Evolutionary conservation across 2,113 vertebrate genomes (phyloP), one percentile per base, ranked within the genome.

Genomic region (Ia io): DNA sequence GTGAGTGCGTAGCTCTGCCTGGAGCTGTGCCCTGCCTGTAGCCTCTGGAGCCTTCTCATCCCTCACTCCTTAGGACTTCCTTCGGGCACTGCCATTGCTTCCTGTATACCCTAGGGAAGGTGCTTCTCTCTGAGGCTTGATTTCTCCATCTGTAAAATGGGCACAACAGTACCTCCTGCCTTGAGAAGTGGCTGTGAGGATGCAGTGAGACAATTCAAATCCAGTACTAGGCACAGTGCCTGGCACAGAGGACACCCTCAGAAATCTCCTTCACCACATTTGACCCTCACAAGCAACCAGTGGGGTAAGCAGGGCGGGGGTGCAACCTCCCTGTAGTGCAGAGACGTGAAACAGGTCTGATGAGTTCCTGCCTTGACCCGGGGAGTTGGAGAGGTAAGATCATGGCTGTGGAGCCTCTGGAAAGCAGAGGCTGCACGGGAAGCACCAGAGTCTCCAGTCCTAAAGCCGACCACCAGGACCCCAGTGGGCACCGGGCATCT

Each of bases 131-230:
- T 13, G 9, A n/a, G 79, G 22, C 71, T 94, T 65, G 30, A n/a
- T 86, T 88, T 95, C 2, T 30, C 49, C 25, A 12, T 51, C 85
- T 94, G 61, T 88, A 53, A 86, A 94, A 78, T n/a, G 73, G 84
- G 61, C 20, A 25, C 1, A n/a, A 49, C 6, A 22, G 82, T 7
- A 28, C 51, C 49, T 53, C 80, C 65, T 56, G 71, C 47, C 56
- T 90, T 47, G 49, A 22, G 42, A 74, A 8, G 22, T 30, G 22
- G n/a, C 37, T 67, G 53, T 40, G 37, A 47, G 49, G 47, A 20
- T 69, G 83, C 35, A 37, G 3, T 20, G 35, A 89, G 42, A 53
- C 20, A 2, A 3, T 59, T 47, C 30, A 61, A 67, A 56, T 14
- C 42, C 20, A 47, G 83, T 6, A 0, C 56, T 28, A 22, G 42